Evolutionary conservation across 2,113 vertebrate species (phyloP).

Genomic region (Chamaetylas fuelleborni): DNA sequence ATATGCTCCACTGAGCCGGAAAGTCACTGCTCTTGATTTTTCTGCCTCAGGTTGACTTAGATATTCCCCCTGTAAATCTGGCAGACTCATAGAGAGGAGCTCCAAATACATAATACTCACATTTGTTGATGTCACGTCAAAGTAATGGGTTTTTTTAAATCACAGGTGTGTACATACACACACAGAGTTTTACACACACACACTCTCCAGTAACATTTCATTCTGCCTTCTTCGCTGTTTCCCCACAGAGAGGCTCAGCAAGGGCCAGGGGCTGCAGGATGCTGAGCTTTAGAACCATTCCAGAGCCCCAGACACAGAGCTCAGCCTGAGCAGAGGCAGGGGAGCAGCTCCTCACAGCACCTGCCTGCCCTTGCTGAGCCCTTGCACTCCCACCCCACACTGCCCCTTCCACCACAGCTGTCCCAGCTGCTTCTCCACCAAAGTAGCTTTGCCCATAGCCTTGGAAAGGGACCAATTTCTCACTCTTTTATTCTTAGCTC

Average conservation of each 20-base stretch:
- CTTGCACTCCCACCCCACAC: not conserved
- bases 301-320: not conserved
- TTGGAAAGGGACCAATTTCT: not conserved
- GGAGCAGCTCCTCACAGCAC: not conserved
- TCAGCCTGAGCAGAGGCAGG: not conserved
- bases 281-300: not conserved
- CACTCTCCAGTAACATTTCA: not conserved
- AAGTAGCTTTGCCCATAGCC: not conserved
- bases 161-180: accelerated
- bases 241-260: not conserved
- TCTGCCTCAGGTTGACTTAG: not conserved
- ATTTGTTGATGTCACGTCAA: not conserved
- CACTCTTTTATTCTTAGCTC: not conserved
- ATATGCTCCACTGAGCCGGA: not conserved
- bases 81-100: not conserved
- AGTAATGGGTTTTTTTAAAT: not conserved
- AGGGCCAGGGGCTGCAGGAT: not conserved
- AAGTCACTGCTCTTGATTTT: not conserved
- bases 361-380: not conserved
- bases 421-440: not conserved
- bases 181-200: not conserved
- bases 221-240: not conserved
- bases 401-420: not conserved
- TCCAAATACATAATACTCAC: not conserved
- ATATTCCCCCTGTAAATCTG: not conserved